Evolutionary conservation across 2,797 vertebrate genomes (phyloP).

Genomic region (Lutjanus argentimaculatus): DNA sequence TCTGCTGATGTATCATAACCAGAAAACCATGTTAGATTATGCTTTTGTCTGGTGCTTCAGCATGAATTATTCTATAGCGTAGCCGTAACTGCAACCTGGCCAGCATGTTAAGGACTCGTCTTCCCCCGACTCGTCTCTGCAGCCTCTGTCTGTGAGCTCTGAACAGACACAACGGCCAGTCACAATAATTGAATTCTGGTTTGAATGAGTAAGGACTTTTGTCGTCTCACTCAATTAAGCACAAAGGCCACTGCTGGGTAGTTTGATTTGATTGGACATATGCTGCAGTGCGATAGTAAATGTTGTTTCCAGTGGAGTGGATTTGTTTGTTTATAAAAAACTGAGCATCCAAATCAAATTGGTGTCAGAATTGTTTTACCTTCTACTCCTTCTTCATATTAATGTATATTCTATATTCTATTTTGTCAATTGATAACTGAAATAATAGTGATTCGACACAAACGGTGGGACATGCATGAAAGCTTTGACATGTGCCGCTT

Average conservation of each 20-base stretch:
- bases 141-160: conserved; percentile 26
- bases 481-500: not conserved
- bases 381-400: conserved; percentile 1
- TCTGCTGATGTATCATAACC: conserved; percentile 47
- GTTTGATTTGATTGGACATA: conserved; percentile 57
- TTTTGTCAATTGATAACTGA: not conserved
- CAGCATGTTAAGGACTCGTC: conserved; percentile 30
- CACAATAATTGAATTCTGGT: conserved; percentile 71
- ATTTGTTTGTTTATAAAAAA: conserved; percentile 27
- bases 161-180: conserved; percentile 46
- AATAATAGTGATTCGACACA: not conserved
- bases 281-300: conserved; percentile 18
- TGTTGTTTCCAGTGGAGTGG: conserved; percentile 1
- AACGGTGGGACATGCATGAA: not conserved
- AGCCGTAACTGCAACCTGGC: conserved; percentile 33
- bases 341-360: conserved; percentile 35
- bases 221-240: conserved; percentile 73
- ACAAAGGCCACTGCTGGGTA: conserved; percentile 51
- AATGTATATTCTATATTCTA: not conserved
- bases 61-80: conserved; percentile 62
- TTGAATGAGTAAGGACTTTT: conserved; percentile 64
- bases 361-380: conserved; percentile 27
- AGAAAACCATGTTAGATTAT: conserved; percentile 58
- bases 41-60: conserved; percentile 65
- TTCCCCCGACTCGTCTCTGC: not conserved